Percentiles rank a stretch among this genome's conserved stretches.
Evolutionary conservation across 2,888 invertebrate species (phyloP).

Genomic region (Apamea epomidion): DNA sequence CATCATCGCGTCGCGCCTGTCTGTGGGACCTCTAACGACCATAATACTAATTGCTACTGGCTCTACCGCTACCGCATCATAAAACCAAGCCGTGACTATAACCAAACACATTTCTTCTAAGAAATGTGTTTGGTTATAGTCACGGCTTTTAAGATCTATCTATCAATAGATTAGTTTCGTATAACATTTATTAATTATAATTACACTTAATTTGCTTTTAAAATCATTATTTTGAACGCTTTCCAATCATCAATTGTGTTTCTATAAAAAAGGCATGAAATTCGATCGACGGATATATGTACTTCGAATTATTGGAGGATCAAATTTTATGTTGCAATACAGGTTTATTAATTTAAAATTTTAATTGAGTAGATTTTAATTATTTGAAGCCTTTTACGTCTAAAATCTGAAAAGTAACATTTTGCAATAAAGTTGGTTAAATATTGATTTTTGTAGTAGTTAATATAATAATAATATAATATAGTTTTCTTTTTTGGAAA

Average conservation of each 20-base stretch:
- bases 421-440: neutral
- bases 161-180: slow-evolving; percentile 54
- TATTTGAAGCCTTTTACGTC: too few species aligned
- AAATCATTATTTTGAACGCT: slow-evolving; percentile 41
- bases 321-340: neutral
- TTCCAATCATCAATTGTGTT: slow-evolving; percentile 18
- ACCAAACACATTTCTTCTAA: slow-evolving; percentile 49
- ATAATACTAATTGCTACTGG: slow-evolving; percentile 12
- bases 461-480: too few species aligned
- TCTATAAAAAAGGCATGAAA: slow-evolving; percentile 33
- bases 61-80: slow-evolving; percentile 30
- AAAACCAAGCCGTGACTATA: slow-evolving; percentile 43
- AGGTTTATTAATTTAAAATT: neutral
- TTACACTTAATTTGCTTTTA: slow-evolving; percentile 49
- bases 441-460: too few species aligned
- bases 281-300: slow-evolving; percentile 22
- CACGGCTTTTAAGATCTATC: too few species aligned
- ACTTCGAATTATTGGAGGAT: neutral
- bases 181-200: slow-evolving; percentile 59
- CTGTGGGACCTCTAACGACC: neutral
- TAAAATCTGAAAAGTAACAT: neutral
- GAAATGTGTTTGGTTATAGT: too few species aligned
- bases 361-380: neutral
- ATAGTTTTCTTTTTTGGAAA: too few species aligned
- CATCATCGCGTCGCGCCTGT: too few species aligned